These are phyloP conservation scores for Drosophila mulleri DNA, from an alignment of 2,888 invertebrate species.

Conservation along the genomic window DNA sequence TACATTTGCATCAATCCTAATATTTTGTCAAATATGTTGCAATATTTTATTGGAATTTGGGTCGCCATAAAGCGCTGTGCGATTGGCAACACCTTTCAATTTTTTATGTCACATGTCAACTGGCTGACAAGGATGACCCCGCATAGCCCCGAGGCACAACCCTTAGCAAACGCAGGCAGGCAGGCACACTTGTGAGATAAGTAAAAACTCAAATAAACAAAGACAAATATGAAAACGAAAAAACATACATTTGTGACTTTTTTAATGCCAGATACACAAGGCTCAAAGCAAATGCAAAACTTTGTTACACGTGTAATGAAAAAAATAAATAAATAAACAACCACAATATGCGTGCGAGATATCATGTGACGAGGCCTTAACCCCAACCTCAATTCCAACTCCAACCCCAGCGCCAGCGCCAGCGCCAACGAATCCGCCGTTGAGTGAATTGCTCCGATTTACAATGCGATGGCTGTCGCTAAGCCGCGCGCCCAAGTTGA, in stretches of 20 bases:
- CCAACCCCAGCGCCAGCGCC: background rate
- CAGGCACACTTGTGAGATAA: conserved; percentile 46
- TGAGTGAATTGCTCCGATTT: conserved; percentile 76
- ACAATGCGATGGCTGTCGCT: conserved; percentile 72
- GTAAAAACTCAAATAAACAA: conserved; percentile 53
- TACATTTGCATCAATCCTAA: conserved; percentile 1
- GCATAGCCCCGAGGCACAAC: conserved; percentile 42
- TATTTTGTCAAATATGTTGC: conserved; percentile 36
- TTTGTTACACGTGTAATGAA: conserved; percentile 79
- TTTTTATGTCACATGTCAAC: conserved; percentile 77
- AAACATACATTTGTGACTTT: conserved; percentile 13
- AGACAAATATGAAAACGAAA: conserved; percentile 24
- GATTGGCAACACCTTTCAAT: conserved; percentile 61
- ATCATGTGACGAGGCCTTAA: conserved; percentile 50
- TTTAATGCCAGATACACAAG: conserved; percentile 65
- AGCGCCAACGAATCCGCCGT: conserved; percentile 8
- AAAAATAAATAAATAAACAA: conserved; percentile 76
- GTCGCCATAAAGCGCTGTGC: conserved; percentile 19
- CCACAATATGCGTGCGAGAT: conserved; percentile 50
- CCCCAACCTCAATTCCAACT: background rate
- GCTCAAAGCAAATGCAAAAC: conserved; percentile 78
- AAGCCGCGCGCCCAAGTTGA: conserved; percentile 77
- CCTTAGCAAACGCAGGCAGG: conserved; percentile 20
- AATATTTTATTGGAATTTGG: conserved; percentile 37
- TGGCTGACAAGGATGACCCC: conserved; percentile 72